Evolutionary conservation across 2,113 vertebrate species (phyloP).

Genomic region (Cebus imitator): DNA sequence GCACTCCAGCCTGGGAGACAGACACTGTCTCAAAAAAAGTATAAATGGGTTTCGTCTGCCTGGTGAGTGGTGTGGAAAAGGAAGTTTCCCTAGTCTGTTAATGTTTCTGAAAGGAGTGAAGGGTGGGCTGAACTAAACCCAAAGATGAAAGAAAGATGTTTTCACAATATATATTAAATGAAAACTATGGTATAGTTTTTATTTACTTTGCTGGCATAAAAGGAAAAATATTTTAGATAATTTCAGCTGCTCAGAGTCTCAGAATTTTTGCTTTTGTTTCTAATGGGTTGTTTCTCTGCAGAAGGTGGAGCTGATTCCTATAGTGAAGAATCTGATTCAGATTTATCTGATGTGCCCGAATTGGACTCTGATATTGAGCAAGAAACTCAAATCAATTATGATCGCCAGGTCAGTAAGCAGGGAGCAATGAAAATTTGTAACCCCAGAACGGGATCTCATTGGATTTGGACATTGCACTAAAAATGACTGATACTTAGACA

Average conservation of each 20-base stretch:
- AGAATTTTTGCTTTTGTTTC: constrained; percentile 25
- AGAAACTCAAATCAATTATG: constrained; percentile 97
- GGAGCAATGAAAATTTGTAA: not conserved
- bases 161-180: constrained; percentile 17
- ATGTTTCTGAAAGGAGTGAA: not conserved
- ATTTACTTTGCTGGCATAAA: not conserved
- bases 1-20: too few relatives aligned
- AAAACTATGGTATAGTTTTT: not conserved
- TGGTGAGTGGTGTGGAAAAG: too few relatives aligned
- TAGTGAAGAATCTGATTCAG: constrained; percentile 97
- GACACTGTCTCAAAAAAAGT: too few relatives aligned
- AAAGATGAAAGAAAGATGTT: not conserved
- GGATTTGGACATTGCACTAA: not conserved
- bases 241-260: not conserved
- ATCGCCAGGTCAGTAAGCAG: constrained; percentile 91
- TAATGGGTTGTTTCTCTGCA: constrained; percentile 70
- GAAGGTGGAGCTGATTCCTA: constrained; percentile 94
- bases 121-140: not conserved
- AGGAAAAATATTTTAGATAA: not conserved
- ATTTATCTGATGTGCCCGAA: constrained; percentile 96
- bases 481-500: not conserved
- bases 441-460: not conserved
- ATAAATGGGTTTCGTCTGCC: not conserved
- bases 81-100: not conserved
- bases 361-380: constrained; percentile 99